These are phyloP conservation scores for Apotomis betuletana DNA, from an alignment of 2,888 invertebrate species.

Conservation along the genomic window DNA sequence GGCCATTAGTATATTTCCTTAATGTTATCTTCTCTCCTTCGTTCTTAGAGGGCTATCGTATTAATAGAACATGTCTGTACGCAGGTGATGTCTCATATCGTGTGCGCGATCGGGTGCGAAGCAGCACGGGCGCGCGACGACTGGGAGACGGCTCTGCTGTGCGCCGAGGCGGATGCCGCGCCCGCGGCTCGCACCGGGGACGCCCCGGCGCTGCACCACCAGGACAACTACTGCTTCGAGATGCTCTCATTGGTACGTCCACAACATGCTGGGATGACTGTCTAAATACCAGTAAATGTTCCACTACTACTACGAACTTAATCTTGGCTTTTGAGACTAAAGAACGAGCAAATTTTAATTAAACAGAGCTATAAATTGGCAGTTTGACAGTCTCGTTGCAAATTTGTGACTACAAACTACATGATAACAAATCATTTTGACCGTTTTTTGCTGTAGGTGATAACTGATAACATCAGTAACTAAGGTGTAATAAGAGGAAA, in stretches of 20 bases:
- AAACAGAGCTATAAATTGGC: no score
- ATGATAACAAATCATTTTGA: no score
- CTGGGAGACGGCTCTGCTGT: slow-evolving; percentile 88
- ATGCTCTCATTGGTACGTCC: slow-evolving; percentile 93
- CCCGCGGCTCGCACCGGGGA: slow-evolving; percentile 54
- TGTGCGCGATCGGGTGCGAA: slow-evolving; percentile 95
- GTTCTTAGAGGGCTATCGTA: not conserved
- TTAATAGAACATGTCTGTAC: not conserved
- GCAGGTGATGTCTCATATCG: slow-evolving; percentile 93
- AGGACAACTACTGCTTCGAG: slow-evolving; percentile 98
- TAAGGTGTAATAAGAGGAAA: no score
- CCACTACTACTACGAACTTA: no score
- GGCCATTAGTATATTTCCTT: no score
- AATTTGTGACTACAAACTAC: no score
- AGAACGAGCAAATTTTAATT: no score
- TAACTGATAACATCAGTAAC: no score
- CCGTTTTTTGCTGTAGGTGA: no score
- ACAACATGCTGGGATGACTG: not conserved
- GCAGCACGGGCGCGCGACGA: slow-evolving; percentile 93
- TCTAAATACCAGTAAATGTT: no score
- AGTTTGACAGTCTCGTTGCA: no score
- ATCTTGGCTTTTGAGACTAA: no score
- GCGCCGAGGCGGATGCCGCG: slow-evolving; percentile 61
- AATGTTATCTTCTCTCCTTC: not conserved
- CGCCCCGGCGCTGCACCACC: slow-evolving; percentile 61